phyloP scores from a whole-genome alignment of 2,888 invertebrate genomes.

The Tenthredo scrophulariae region DNA sequence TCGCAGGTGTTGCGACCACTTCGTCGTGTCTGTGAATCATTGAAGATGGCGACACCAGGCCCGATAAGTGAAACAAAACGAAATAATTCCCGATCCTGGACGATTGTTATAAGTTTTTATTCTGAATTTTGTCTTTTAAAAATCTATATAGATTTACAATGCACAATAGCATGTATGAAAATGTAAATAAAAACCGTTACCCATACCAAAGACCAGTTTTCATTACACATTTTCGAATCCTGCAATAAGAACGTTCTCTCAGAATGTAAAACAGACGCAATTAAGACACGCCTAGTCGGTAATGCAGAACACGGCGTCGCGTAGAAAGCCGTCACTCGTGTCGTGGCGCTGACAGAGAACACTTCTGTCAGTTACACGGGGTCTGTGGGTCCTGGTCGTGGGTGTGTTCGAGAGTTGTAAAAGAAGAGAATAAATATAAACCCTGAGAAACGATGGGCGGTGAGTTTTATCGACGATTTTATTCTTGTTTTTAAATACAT shows the following conservation, averaged over 20 bases:
- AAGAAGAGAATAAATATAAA: neutral
- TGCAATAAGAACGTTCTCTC: neutral
- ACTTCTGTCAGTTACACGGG: constrained; percentile 66
- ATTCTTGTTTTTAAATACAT: neutral
- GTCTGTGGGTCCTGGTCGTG: constrained; percentile 60
- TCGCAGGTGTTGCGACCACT: constrained; percentile 66
- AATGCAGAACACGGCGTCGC: constrained; percentile 20
- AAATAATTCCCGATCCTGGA: neutral
- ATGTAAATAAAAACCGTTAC: neutral
- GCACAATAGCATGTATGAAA: neutral
- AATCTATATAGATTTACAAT: neutral
- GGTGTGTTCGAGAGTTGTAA: constrained; percentile 62
- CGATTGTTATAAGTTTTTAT: neutral
- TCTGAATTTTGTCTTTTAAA: neutral
- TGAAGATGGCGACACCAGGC: constrained; percentile 28
- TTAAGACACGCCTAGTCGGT: neutral
- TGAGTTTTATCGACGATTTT: constrained; percentile 63
- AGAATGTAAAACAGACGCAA: neutral
- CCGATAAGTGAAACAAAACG: neutral
- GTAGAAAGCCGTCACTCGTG: constrained; percentile 67
- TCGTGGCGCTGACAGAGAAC: constrained; percentile 67
- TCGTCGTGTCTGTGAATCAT: neutral
- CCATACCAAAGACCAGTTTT: neutral
- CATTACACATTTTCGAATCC: neutral
- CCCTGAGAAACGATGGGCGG: constrained; percentile 69